Evolutionary conservation across 2,888 invertebrate genomes (phyloP).

Genomic region (Carterocephalus palaemon): DNA sequence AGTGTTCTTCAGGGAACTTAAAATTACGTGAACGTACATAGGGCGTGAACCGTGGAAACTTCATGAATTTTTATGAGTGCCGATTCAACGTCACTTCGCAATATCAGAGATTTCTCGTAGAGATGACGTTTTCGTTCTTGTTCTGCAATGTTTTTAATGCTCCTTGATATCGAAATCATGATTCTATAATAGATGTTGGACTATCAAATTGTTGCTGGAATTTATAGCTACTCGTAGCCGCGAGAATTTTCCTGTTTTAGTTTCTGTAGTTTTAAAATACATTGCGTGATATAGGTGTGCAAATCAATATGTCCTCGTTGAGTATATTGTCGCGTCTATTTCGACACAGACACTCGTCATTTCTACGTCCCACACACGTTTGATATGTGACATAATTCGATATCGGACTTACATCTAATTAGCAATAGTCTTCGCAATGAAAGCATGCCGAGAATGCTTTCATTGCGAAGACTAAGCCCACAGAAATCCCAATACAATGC

Average conservation of each 20-base stretch:
- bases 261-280: no score
- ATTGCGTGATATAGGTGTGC: no score
- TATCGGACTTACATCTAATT: conserved; percentile 29
- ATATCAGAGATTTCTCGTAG: conserved; percentile 11
- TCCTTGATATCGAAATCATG: conserved; percentile 9
- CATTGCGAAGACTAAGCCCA: conserved; percentile 22
- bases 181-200: neutral
- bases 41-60: conserved; percentile 29
- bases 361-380: conserved; percentile 27
- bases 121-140: conserved; percentile 2
- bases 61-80: conserved; percentile 50
- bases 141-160: conserved; percentile 2
- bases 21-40: conserved; percentile 15
- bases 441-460: no score
- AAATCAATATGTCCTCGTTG: no score
- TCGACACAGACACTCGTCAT: conserved; percentile 30
- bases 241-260: no score
- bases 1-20: conserved; percentile 13
- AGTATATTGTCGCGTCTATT: conserved; percentile 33
- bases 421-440: no score
- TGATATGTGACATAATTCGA: conserved; percentile 36
- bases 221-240: no score
- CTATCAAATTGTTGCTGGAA: no score
- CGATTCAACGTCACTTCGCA: conserved; percentile 36
- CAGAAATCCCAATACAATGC: conserved; percentile 33